phyloP scores from a whole-genome alignment of 1,140 invertebrate species.

The Lepidurus packardi region DNA sequence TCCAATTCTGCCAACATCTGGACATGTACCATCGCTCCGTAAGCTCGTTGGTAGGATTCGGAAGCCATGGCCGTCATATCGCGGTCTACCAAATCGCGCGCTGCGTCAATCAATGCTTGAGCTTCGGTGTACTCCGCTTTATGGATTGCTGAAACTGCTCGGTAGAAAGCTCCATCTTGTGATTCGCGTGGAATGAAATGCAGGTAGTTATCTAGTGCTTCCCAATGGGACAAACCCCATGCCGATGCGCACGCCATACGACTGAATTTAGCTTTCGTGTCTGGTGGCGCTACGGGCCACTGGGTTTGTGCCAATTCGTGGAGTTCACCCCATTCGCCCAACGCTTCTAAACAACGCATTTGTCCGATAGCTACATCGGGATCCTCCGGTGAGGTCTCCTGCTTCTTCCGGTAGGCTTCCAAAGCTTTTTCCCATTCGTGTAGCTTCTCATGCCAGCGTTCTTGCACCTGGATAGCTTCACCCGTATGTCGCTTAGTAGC shows the following conservation, averaged over 20 bases:
- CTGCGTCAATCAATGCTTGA: conserved; percentile 72
- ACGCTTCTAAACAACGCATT: conserved; percentile 93
- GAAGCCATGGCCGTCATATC: conserved; percentile 96
- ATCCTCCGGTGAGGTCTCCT: conserved; percentile 51
- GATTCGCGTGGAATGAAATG: conserved; percentile 73
- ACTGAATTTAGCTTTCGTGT: conserved; percentile 74
- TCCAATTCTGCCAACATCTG: conserved; percentile 95
- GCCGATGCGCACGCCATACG: conserved; percentile 87
- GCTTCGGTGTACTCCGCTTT: conserved; percentile 64
- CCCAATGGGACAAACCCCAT: conserved; percentile 90
- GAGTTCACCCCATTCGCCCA: conserved; percentile 82
- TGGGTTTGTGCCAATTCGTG: conserved; percentile 27
- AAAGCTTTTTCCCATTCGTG: conserved; percentile 98
- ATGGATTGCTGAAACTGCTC: conserved; percentile 87
- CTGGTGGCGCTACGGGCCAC: conserved; percentile 43
- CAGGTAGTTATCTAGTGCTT: conserved; percentile 72
- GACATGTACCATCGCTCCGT: conserved; percentile 94
- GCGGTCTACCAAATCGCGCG: conserved; percentile 87
- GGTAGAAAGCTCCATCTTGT: conserved; percentile 91
- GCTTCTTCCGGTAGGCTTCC: conserved; percentile 64
- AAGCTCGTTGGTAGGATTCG: conserved; percentile 94
- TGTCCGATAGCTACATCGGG: conserved; percentile 81
- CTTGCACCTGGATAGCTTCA: conserved; percentile 65
- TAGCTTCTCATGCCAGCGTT: conserved; percentile 97
- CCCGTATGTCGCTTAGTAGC: conserved; percentile 74